phyloP scores from a whole-genome alignment of 2,888 invertebrate genomes.

The Catocala fraxini region DNA sequence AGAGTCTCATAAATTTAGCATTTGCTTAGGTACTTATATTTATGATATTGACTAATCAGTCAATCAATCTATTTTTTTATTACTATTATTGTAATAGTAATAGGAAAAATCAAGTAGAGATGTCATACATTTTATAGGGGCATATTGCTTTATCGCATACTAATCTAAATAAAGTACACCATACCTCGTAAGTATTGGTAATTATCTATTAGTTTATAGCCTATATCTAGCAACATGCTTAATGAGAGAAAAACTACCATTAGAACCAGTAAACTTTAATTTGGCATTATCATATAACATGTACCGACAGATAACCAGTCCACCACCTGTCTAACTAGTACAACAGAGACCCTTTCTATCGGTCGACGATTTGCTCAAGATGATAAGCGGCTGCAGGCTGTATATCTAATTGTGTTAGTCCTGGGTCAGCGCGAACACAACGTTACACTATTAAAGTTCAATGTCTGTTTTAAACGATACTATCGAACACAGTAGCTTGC shows the following conservation, averaged over 20 bases:
- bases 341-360: slow-evolving; percentile 16
- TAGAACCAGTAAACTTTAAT: neutral
- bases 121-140: too few species aligned
- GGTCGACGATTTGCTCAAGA: slow-evolving; percentile 13
- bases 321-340: slow-evolving; percentile 16
- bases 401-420: slow-evolving; percentile 12
- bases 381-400: slow-evolving; percentile 19
- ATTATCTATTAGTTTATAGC: too few species aligned
- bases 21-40: too few species aligned
- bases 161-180: too few species aligned
- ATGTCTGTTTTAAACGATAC: neutral
- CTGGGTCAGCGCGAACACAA: slow-evolving; percentile 2
- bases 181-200: too few species aligned
- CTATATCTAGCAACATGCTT: too few species aligned
- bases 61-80: too few species aligned
- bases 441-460: neutral
- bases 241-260: neutral
- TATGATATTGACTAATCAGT: too few species aligned
- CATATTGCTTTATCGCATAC: too few species aligned
- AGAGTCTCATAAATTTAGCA: too few species aligned
- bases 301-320: slow-evolving; percentile 23
- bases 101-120: too few species aligned
- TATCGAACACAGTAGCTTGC: slow-evolving; percentile 7
- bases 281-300: slow-evolving; percentile 8
- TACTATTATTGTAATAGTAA: too few species aligned